Base-by-base conservation (phyloP, 2,888 invertebrate species). In the Seira ritae region DNA sequence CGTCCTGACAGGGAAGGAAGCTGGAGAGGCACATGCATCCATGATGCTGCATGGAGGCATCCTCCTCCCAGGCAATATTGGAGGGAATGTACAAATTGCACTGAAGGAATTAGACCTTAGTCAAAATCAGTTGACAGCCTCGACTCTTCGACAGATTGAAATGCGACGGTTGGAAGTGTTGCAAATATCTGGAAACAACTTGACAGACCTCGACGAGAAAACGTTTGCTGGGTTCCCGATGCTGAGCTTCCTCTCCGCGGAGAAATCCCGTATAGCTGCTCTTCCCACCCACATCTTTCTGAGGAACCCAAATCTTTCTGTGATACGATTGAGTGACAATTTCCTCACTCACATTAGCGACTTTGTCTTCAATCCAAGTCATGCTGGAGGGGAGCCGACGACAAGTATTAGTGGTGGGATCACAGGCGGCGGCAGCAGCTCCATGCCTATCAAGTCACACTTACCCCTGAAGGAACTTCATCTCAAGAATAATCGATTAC, bases 201-300 rank as follows among this genome's bases (percentile, higher is more conserved):
- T 97, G 88, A 94, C 94, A 78, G 92, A 93, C 85, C 92, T 96
- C 77, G 94, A 94, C 90, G 93, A 93, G 4, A 93, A 93, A 83
- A 95, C 95, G 15, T 93, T 96, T 88, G 94, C 94, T 80, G 95
- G 95, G 83, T 91, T 97, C 85, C 95, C 96, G 12, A 95, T 96
- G 0, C 91, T 97, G 84, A 96, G 95, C 90, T 93, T 94, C 62
- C 92, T 97, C 84, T 92, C 93, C 42, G 92, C 95, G 89, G 94
- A 94, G 90, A 92, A 93, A 89, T 94, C 95, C 82, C 93, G 94
- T 89, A 93, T 96, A 89, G 92, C 92, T 12, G 92, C 92, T 78
- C 91, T 97, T 88, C 95, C 95, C 0, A 92, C 94, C 23, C 93
- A 94, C 82, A 92, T 94, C 60, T 96, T 96, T 89, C 92, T 93